Evolutionary conservation across 2,797 vertebrate species (phyloP).

Genomic region (Acropternis orthonyx): DNA sequence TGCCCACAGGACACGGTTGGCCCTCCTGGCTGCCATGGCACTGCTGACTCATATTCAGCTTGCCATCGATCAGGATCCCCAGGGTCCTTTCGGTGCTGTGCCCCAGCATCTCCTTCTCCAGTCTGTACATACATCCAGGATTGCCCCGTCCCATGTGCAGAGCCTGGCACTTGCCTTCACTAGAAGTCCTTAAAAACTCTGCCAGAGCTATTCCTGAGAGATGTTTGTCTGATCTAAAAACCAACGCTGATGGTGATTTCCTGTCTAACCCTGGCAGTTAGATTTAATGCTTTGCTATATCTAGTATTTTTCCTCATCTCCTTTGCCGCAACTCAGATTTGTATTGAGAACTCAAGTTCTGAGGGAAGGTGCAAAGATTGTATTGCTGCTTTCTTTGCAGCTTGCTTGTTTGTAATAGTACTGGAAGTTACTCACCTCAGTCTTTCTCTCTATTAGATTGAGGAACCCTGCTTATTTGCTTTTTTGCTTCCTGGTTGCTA

Average conservation of each 20-base stretch:
- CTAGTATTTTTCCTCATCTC: background rate
- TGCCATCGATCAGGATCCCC: rapidly evolving
- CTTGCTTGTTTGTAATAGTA: background rate
- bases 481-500: background rate
- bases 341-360: background rate
- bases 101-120: rapidly evolving
- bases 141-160: background rate
- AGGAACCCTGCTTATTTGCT: background rate
- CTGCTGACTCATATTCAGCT: background rate
- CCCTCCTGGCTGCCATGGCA: background rate
- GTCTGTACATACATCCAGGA: rapidly evolving
- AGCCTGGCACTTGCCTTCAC: background rate
- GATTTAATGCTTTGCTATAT: background rate
- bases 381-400: background rate
- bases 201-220: background rate
- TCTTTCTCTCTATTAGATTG: background rate
- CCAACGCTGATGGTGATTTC: background rate
- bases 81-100: rapidly evolving
- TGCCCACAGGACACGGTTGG: rapidly evolving
- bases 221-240: background rate
- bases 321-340: background rate
- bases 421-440: background rate
- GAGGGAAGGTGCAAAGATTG: background rate
- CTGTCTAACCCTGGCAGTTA: background rate
- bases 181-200: background rate